Conservation (phyloP, 2,113 vertebrate genomes). For the Lagopus leucura region DNA sequence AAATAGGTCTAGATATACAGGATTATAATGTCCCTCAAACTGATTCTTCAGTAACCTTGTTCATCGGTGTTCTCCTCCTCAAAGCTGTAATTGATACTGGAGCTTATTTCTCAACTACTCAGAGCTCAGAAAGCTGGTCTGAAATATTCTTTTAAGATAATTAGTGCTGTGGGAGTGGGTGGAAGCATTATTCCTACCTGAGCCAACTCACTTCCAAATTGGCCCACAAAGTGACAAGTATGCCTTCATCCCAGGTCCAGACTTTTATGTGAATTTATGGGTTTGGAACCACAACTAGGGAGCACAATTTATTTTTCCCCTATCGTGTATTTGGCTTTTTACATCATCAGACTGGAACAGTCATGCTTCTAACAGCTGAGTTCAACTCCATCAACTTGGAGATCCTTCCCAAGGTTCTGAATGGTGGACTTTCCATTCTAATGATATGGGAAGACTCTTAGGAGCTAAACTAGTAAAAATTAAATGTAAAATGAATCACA, state of each 20-base stretch:
- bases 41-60: not conserved
- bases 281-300: not conserved
- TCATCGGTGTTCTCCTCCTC: not conserved
- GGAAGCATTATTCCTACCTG: not conserved
- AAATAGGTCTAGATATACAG: not conserved
- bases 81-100: not conserved
- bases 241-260: not conserved
- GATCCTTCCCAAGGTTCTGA: not conserved
- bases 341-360: not conserved
- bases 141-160: not conserved
- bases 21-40: not conserved
- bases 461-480: not conserved
- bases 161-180: rapidly evolving
- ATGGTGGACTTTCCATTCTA: not conserved
- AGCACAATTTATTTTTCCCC: not conserved
- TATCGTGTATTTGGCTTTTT: not conserved
- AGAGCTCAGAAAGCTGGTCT: not conserved
- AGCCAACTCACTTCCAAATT: not conserved
- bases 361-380: not conserved
- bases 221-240: not conserved
- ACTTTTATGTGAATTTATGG: not conserved
- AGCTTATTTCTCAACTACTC: not conserved
- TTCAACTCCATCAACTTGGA: not conserved
- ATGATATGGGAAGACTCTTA: not conserved
- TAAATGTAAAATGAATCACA: not conserved